Percentiles rank a stretch among this genome's conserved stretches.
Evolutionary conservation across 2,113 vertebrate genomes (phyloP).

Genomic region (Heterotis niloticus): DNA sequence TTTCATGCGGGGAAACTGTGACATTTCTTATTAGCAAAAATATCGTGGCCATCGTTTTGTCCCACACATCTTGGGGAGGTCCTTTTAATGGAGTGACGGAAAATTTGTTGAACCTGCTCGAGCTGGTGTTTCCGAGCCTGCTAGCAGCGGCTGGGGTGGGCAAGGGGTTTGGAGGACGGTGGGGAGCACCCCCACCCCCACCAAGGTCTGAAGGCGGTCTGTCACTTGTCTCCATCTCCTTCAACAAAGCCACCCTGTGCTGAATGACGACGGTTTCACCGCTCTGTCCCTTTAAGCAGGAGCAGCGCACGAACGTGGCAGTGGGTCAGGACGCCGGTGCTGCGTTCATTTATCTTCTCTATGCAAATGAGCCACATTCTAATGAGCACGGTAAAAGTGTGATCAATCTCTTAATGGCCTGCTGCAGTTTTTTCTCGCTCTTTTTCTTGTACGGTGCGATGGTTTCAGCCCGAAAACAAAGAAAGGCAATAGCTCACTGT

Average conservation of each 20-base stretch:
- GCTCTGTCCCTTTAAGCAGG: slow-evolving; percentile 12
- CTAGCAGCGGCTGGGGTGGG: neutral
- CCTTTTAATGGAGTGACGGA: too few relatives aligned
- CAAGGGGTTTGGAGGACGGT: too few relatives aligned
- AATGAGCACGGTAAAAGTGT: slow-evolving; percentile 58
- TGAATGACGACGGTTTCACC: too few relatives aligned
- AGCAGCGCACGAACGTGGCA: neutral
- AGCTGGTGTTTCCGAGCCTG: neutral
- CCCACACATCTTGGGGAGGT: too few relatives aligned
- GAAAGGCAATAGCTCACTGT: slow-evolving; percentile 58
- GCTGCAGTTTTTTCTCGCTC: slow-evolving; percentile 38
- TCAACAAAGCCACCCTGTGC: neutral
- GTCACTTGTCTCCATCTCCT: too few relatives aligned
- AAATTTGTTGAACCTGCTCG: too few relatives aligned
- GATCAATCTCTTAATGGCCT: slow-evolving; percentile 55
- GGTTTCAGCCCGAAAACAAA: slow-evolving; percentile 56
- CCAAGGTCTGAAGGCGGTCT: neutral
- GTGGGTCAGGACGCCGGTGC: neutral
- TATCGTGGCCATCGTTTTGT: too few relatives aligned
- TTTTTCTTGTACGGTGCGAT: slow-evolving; percentile 59
- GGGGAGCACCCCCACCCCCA: too few relatives aligned
- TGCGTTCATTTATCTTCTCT: slow-evolving; percentile 39
- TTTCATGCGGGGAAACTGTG: too few relatives aligned
- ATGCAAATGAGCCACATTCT: slow-evolving; percentile 38
- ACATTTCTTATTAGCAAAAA: too few relatives aligned